These are phyloP conservation scores for Smutsia temminckii DNA, from an alignment of 2,797 vertebrate genomes.

Conservation along the genomic window DNA sequence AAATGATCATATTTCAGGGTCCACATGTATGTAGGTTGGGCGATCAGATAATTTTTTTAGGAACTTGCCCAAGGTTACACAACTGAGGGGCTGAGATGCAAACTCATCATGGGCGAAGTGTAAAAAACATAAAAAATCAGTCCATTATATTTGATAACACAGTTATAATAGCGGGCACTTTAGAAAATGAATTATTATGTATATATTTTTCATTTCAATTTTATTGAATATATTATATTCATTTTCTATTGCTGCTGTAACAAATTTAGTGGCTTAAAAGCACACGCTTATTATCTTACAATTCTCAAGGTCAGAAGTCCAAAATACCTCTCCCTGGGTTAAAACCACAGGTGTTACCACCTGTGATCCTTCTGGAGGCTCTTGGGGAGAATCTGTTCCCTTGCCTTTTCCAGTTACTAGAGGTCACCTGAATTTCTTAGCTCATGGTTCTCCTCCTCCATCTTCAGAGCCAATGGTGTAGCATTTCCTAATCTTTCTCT, in stretches of 20 bases:
- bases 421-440: not conserved
- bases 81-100: not conserved
- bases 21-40: not conserved
- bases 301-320: not conserved
- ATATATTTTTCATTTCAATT: not conserved
- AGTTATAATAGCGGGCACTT: not conserved
- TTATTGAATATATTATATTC: not conserved
- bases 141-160: not conserved
- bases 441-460: not conserved
- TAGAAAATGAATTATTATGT: not conserved
- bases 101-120: not conserved
- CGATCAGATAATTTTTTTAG: not conserved
- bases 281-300: not conserved
- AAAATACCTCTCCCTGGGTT: not conserved
- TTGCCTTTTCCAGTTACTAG: not conserved
- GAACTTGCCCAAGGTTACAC: not conserved
- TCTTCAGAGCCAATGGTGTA: not conserved
- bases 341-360: not conserved
- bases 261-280: not conserved
- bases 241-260: not conserved
- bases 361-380: not conserved
- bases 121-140: not conserved
- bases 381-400: not conserved
- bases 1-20: constrained; percentile 1
- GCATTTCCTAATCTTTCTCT: not conserved